Conservation (phyloP, 2,797 vertebrate species). For the Chaenodraco wilsoni region DNA sequence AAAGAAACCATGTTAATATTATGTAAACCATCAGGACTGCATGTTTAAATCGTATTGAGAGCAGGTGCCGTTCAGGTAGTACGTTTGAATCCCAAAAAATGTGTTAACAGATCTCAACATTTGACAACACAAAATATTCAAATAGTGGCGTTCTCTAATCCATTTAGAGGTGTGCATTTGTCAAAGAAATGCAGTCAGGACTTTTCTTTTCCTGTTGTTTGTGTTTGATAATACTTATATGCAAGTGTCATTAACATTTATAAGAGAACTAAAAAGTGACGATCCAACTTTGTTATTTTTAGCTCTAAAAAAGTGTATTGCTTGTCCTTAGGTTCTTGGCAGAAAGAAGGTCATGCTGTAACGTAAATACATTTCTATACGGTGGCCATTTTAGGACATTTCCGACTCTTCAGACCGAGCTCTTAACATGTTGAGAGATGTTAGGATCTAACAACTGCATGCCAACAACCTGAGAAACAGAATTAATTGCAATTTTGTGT, state of each 20-base stretch:
- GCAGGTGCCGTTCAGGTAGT: too few relatives aligned
- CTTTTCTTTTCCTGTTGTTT: background rate
- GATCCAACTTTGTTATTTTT: too few relatives aligned
- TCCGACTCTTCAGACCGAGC: background rate
- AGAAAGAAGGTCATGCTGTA: background rate
- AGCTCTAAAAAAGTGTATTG: too few relatives aligned
- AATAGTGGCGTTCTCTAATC: background rate
- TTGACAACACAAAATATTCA: background rate
- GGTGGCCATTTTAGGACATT: constrained; percentile 3
- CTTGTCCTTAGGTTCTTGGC: background rate
- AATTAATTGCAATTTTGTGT: background rate
- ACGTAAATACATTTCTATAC: background rate
- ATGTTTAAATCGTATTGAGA: background rate
- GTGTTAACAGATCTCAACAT: background rate
- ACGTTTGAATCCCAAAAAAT: background rate
- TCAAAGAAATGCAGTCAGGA: background rate
- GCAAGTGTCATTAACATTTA: too few relatives aligned
- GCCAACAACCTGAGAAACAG: background rate
- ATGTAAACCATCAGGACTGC: background rate
- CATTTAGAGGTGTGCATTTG: background rate
- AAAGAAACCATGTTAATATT: background rate
- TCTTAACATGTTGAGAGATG: background rate
- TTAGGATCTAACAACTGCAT: background rate
- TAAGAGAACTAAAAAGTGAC: too few relatives aligned
- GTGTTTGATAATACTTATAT: too few relatives aligned